phyloP scores from a whole-genome alignment of 1,140 invertebrate genomes.

The Ips nitidus region DNA sequence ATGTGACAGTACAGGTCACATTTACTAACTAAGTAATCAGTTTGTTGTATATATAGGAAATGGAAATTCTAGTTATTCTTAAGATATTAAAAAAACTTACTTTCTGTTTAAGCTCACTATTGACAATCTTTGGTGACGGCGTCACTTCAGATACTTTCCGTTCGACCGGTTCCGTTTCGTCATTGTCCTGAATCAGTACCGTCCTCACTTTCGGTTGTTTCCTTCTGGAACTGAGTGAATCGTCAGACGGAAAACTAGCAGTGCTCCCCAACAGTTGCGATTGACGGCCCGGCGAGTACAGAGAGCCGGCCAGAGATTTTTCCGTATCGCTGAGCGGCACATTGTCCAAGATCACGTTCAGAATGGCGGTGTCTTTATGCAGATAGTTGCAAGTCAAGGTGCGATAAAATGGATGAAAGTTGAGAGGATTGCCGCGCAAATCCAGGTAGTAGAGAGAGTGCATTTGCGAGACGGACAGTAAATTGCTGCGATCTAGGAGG shows the following conservation, averaged over 20 bases:
- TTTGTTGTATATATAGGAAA: no score
- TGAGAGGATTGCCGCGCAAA: conserved; percentile 63
- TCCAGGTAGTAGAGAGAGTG: conserved; percentile 58
- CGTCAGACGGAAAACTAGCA: conserved; percentile 10
- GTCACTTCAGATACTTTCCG: conserved; percentile 13
- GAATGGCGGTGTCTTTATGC: conserved; percentile 57
- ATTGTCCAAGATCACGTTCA: conserved; percentile 62
- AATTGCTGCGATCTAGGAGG: conserved; percentile 59
- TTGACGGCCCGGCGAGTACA: conserved; percentile 39
- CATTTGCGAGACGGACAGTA: conserved; percentile 60
- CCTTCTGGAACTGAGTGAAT: conserved; percentile 30
- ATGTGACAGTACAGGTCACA: no score
- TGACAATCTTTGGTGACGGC: conserved; percentile 27
- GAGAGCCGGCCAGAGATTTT: conserved; percentile 53
- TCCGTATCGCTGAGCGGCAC: conserved; percentile 57
- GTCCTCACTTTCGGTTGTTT: conserved; percentile 41
- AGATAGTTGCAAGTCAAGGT: conserved; percentile 58
- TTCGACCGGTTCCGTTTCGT: conserved; percentile 23
- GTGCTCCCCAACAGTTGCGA: conserved; percentile 17
- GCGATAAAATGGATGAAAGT: conserved; percentile 62
- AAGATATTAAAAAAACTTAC: conserved; percentile 48
- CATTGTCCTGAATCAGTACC: conserved; percentile 47
- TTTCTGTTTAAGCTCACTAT: conserved; percentile 58
- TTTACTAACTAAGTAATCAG: no score
- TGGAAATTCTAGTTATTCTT: no score